Evolutionary conservation across 2,113 vertebrate genomes (phyloP), one percentile per base, ranked within the genome.

Genomic region (Seriola quinqueradiata): DNA sequence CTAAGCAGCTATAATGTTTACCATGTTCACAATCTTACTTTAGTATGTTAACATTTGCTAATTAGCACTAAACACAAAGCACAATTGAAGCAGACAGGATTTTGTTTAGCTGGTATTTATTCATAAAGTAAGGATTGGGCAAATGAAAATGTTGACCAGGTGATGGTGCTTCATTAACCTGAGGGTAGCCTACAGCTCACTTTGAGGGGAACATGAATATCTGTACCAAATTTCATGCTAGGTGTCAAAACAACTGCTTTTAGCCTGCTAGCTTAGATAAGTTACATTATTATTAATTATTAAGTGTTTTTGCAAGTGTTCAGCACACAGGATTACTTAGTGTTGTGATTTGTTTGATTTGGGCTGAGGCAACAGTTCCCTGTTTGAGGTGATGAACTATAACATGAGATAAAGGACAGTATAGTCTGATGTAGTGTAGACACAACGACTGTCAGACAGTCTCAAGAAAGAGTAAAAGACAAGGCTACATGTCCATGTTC

Each of bases 401-500:
- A 76, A 75, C 23, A 8, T 79, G 38, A 52, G 23, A 71, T 63
- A 42, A 54, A 63, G 64, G 32, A 79, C 34, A 23, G 50, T 57
- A 38, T n/a, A 64, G 72, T 7, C 1, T 54, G 57, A 60, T 13
- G 4, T 72, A 74, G 42, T 46, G 70, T 8, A 5, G 64, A 66
- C 50, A 68, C 71, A 79, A 38, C 75, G 82, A 78, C 60, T 9
- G 70, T 67, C 85, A 75, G 74, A 82, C 50, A 44, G 63, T 70
- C 38, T 78, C 77, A 40, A 58, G 81, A 80, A 77, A 48, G 50
- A 75, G 57, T 21, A 48, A 58, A 66, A 81, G 82, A 83, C 75
- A 28, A 59, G 74, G 68, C 77, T 77, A 23, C 70, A 75, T 23
- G 81, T 89, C 44, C 65, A 44, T 77, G 77, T 87, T 86, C 81